phyloP scores from a whole-genome alignment of 2,113 vertebrate species.

The Mus musculus region DNA sequence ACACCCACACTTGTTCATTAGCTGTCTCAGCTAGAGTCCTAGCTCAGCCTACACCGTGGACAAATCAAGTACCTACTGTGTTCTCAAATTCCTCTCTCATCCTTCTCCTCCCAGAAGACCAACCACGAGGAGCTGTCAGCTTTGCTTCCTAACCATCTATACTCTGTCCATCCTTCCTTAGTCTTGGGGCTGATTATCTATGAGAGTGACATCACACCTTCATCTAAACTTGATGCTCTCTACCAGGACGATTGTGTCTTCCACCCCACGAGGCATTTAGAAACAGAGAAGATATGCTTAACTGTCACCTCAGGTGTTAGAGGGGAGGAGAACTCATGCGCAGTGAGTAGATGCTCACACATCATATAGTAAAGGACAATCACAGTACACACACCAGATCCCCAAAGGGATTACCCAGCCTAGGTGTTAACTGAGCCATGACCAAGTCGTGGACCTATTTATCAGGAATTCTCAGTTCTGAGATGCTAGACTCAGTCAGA shows the following conservation, averaged over 20 bases:
- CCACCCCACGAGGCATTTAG: neutral
- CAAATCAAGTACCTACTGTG: neutral
- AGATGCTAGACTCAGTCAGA: neutral
- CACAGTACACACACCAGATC: neutral
- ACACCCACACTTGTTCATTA: neutral
- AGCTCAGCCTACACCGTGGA: neutral
- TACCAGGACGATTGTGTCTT: neutral
- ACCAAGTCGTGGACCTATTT: neutral
- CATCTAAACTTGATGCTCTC: neutral
- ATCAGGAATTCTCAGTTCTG: neutral
- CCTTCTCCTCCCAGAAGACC: neutral
- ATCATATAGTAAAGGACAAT: neutral
- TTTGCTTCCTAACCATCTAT: neutral
- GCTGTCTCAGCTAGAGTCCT: neutral
- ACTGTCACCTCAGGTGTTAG: neutral
- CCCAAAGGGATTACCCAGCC: neutral
- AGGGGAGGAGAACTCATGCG: neutral
- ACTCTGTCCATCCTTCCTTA: neutral
- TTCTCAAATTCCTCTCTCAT: neutral
- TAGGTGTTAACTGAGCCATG: neutral
- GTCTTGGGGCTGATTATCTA: neutral
- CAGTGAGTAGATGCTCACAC: neutral
- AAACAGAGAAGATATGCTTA: neutral
- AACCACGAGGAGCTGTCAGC: neutral
- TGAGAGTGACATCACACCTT: neutral